Percentiles rank a stretch among this genome's conserved stretches.
phyloP scores from a whole-genome alignment of 92 coral and sea anemone species.

The Porites divaricata region DNA sequence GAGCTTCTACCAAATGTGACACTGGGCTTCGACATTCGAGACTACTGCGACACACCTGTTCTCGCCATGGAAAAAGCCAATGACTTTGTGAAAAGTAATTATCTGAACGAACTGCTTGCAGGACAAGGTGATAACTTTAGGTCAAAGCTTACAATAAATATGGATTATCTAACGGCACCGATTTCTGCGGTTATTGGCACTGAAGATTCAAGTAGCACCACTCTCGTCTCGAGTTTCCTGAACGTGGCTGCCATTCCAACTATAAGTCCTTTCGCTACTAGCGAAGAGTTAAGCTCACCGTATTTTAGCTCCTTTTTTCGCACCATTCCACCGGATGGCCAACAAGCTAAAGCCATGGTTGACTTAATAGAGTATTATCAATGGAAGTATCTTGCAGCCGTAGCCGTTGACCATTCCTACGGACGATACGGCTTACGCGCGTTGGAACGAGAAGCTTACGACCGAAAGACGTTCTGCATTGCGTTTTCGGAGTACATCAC shows the following conservation, averaged over 20 bases:
- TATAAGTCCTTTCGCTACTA: constrained; percentile 79
- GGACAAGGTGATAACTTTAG: not conserved
- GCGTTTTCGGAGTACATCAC: constrained; percentile 84
- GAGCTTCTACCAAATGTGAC: constrained; percentile 56
- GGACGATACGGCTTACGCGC: constrained; percentile 87
- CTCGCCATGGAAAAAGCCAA: constrained; percentile 71
- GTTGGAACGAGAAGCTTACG: constrained; percentile 79
- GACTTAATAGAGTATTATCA: constrained; percentile 74
- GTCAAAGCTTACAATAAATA: not conserved
- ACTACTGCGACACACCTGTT: constrained; percentile 79
- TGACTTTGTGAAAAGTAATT: constrained; percentile 65
- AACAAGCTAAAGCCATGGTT: constrained; percentile 89
- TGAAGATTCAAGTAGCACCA: constrained; percentile 80
- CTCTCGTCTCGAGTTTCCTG: constrained; percentile 71
- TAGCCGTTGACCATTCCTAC: constrained; percentile 82
- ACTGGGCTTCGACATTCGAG: constrained; percentile 76
- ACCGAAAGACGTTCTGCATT: constrained; percentile 77
- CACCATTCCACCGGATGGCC: constrained; percentile 85
- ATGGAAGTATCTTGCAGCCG: constrained; percentile 83
- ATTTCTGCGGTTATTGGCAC: constrained; percentile 77
- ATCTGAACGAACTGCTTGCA: constrained; percentile 42
- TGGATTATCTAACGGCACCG: constrained; percentile 58
- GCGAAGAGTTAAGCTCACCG: constrained; percentile 84
- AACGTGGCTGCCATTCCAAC: constrained; percentile 77
- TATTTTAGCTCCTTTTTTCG: constrained; percentile 76